Conservation (phyloP, 2,888 invertebrate genomes). For the Periphyllus acericola region DNA sequence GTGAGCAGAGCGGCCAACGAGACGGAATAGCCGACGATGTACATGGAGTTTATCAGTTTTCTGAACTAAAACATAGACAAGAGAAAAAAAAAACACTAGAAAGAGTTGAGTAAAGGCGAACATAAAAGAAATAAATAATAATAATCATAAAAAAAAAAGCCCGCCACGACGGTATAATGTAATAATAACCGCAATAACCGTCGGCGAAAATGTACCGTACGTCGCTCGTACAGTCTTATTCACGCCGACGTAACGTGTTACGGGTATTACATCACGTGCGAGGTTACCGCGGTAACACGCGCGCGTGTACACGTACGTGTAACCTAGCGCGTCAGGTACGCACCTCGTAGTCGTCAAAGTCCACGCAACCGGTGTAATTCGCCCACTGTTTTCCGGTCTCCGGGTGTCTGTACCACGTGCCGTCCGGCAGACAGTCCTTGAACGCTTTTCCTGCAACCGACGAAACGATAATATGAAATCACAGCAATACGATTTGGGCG, state of each 20-base stretch:
- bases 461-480: neutral
- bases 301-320: constrained; percentile 65
- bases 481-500: too few relatives aligned
- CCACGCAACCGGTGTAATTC: constrained; percentile 84
- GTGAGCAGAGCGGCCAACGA: constrained; percentile 80
- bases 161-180: neutral
- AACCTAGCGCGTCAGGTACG: too few relatives aligned
- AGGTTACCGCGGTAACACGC: neutral
- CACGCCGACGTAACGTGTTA: neutral
- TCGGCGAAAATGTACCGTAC: neutral
- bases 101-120: neutral
- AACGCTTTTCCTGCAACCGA: constrained; percentile 66
- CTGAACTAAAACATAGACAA: constrained; percentile 71
- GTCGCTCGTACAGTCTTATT: neutral
- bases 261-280: neutral
- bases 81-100: constrained; percentile 26
- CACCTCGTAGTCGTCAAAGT: constrained; percentile 71
- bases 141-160: neutral
- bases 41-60: constrained; percentile 78
- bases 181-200: neutral
- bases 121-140: neutral
- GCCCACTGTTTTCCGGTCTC: constrained; percentile 78
- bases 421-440: constrained; percentile 73
- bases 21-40: constrained; percentile 81
- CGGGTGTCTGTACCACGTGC: constrained; percentile 76